Conservation (phyloP, 2,797 vertebrate genomes). For the Tiaroga cobitis region DNA sequence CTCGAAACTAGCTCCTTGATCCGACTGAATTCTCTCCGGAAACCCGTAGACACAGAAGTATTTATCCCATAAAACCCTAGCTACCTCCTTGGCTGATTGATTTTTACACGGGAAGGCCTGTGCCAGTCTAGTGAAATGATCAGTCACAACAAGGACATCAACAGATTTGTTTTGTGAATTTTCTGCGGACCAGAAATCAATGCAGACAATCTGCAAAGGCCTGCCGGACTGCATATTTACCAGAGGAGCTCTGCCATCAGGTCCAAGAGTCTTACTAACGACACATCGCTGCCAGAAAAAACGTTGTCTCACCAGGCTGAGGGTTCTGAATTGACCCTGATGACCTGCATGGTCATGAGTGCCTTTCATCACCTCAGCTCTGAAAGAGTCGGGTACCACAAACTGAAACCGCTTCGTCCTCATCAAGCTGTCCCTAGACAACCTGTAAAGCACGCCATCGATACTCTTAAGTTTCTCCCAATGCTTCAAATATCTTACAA, state of each 20-base stretch:
- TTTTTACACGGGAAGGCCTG: neutral
- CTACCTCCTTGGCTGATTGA: neutral
- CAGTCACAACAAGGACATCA: neutral
- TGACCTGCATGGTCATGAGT: neutral
- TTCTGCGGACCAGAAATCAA: slow-evolving; percentile 1
- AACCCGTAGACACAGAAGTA: neutral
- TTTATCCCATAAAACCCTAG: neutral
- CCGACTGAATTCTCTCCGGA: neutral
- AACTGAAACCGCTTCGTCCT: neutral
- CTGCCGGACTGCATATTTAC: neutral
- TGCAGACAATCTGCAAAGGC: neutral
- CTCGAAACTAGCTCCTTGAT: neutral
- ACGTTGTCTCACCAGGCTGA: neutral
- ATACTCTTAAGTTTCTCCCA: neutral
- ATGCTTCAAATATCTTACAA: neutral
- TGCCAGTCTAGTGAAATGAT: neutral
- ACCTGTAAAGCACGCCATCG: neutral
- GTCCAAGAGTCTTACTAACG: neutral
- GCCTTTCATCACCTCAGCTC: neutral
- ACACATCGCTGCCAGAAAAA: neutral
- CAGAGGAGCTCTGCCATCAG: neutral
- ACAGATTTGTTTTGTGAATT: neutral
- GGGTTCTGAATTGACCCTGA: neutral
- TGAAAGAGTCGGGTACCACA: neutral
- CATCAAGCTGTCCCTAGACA: neutral